phyloP scores from a whole-genome alignment of 2,797 vertebrate species.

The Discoglossus pictus region DNA sequence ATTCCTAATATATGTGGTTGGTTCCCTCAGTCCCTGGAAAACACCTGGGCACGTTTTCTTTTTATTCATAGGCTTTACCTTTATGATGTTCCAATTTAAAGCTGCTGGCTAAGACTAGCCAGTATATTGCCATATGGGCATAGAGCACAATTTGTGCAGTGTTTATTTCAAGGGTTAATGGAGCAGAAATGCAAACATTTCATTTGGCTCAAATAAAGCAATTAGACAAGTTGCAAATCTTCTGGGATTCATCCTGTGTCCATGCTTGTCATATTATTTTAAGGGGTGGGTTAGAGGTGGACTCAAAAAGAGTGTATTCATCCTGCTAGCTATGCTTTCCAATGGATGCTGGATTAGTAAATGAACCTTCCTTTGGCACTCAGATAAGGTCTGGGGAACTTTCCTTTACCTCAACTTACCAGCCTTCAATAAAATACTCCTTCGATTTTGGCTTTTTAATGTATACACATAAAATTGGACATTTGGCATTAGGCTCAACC shows the following conservation, averaged over 20 bases:
- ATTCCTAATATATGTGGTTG: conserved; percentile 15
- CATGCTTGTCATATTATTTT: conserved; percentile 42
- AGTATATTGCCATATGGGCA: conserved; percentile 36
- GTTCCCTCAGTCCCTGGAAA: conserved; percentile 30
- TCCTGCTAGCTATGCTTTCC: conserved; percentile 41
- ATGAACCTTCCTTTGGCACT: conserved; percentile 38
- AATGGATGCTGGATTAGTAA: conserved; percentile 41
- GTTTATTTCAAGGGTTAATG: conserved; percentile 50
- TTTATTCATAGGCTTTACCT: conserved; percentile 13
- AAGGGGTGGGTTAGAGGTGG: conserved; percentile 44
- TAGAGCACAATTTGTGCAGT: conserved; percentile 28
- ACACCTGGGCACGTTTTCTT: conserved; percentile 41
- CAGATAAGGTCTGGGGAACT: conserved; percentile 32
- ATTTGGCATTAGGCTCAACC: conserved; percentile 5
- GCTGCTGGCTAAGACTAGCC: conserved; percentile 31
- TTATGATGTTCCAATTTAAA: conserved; percentile 37
- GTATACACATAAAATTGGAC: too few species aligned
- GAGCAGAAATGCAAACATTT: conserved; percentile 49
- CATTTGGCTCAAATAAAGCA: conserved; percentile 51
- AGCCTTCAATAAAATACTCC: conserved; percentile 31
- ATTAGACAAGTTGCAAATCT: conserved; percentile 51
- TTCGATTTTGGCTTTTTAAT: too few species aligned
- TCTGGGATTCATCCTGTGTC: conserved; percentile 42
- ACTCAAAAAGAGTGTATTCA: conserved; percentile 46
- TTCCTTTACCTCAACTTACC: conserved; percentile 27